Conservation (phyloP, 2,113 vertebrate genomes). For the Erythrocercus mccallii region DNA sequence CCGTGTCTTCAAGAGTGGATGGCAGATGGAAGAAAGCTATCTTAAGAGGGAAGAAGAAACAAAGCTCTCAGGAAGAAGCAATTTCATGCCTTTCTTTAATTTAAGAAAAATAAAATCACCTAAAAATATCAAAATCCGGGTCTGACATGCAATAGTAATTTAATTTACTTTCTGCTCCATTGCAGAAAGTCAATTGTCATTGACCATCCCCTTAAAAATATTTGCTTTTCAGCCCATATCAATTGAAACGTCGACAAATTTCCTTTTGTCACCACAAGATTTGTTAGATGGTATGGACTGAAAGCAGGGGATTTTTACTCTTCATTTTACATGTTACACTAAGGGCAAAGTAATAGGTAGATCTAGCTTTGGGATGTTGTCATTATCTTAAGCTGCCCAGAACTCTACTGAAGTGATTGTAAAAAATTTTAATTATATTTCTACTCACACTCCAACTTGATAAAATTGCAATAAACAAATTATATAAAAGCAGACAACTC, state of each 20-base stretch:
- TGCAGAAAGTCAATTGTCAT: not conserved
- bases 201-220: not conserved
- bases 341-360: not conserved
- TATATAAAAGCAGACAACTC: not conserved
- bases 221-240: not conserved
- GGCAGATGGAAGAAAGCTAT: not conserved
- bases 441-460: not conserved
- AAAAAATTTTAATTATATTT: not conserved
- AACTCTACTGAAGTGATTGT: not conserved
- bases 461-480: not conserved
- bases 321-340: not conserved
- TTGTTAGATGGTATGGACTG: not conserved
- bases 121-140: not conserved
- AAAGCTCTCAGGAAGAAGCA: not conserved
- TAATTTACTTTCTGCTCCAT: not conserved
- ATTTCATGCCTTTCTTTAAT: not conserved
- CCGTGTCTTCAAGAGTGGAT: not conserved
- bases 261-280: not conserved
- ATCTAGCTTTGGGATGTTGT: not conserved
- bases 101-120: not conserved
- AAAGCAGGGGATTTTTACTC: not conserved
- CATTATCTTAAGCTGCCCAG: not conserved
- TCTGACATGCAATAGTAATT: not conserved
- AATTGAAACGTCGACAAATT: not conserved
- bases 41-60: not conserved